Evolutionary conservation across 1,140 invertebrate genomes (phyloP).

Genomic region (Heliothis subflexa): DNA sequence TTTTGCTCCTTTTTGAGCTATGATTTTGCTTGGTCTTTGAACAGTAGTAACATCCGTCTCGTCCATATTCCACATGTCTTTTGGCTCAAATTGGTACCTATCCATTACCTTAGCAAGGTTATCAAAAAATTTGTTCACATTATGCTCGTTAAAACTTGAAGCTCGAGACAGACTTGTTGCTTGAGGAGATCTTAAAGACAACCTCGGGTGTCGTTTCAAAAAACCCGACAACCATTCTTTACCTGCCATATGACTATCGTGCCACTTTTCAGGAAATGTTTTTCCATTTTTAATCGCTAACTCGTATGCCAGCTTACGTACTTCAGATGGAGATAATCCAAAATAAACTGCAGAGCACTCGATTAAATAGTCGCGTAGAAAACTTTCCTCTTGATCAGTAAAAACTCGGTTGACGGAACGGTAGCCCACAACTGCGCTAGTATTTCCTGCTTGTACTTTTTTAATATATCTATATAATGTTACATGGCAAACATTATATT

Average conservation of each 20-base stretch:
- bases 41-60: constrained; percentile 81
- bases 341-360: constrained; percentile 54
- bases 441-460: constrained; percentile 55
- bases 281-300: constrained; percentile 54
- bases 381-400: constrained; percentile 47
- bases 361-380: constrained; percentile 55
- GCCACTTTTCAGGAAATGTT: constrained; percentile 52
- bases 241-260: constrained; percentile 47
- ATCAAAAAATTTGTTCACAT: constrained; percentile 31
- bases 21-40: constrained; percentile 68
- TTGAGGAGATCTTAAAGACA: constrained; percentile 45
- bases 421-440: constrained; percentile 49
- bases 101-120: too few species aligned
- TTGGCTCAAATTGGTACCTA: too few species aligned
- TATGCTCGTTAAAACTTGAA: constrained; percentile 44
- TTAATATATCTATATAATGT: constrained; percentile 54
- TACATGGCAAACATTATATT: constrained; percentile 55
- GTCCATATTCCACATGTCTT: too few species aligned
- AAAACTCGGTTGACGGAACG: constrained; percentile 51
- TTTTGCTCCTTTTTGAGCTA: constrained; percentile 72
- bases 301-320: constrained; percentile 52
- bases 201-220: constrained; percentile 43
- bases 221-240: constrained; percentile 48
- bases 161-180: constrained; percentile 46
- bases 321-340: constrained; percentile 51